phyloP scores from a whole-genome alignment of 2,113 vertebrate species.

The Myrmecobius fasciatus region DNA sequence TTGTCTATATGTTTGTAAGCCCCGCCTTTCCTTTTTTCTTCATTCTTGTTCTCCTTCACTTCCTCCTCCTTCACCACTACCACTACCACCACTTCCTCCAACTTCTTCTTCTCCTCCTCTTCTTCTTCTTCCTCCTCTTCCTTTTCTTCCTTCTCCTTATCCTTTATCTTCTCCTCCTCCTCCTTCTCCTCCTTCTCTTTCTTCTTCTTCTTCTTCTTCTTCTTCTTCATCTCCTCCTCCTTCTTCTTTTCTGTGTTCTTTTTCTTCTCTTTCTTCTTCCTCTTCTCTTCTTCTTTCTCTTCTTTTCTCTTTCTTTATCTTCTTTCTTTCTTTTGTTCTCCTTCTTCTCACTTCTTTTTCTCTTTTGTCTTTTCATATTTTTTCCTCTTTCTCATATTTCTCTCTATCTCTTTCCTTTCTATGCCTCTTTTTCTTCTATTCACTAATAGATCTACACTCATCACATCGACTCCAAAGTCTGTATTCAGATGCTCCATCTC shows the following conservation, averaged over 20 bases:
- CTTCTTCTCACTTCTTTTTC: background rate
- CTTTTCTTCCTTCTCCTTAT: background rate
- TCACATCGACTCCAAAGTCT: background rate
- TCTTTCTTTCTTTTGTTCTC: background rate
- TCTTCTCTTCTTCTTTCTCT: too few relatives aligned
- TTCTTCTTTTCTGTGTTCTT: too few relatives aligned
- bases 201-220: background rate
- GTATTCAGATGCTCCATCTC: background rate
- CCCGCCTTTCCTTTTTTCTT: background rate
- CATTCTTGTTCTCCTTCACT: background rate
- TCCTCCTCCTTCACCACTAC: background rate
- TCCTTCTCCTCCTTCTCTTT: background rate
- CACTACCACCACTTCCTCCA: too few relatives aligned
- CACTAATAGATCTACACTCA: background rate
- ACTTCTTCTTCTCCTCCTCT: too few relatives aligned
- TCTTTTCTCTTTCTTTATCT: too few relatives aligned
- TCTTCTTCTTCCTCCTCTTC: too few relatives aligned
- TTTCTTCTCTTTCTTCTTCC: too few relatives aligned
- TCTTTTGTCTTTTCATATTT: background rate
- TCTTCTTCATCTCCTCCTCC: background rate
- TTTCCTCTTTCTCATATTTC: background rate
- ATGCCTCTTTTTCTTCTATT: background rate
- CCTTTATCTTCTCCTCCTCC: too few relatives aligned
- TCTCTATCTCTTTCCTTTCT: background rate
- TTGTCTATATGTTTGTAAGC: rapidly evolving